A percentile compares a stretch with the other conserved stretches of the same genome.
These are phyloP conservation scores for Melitaea cinxia DNA, from an alignment of 1,140 invertebrate genomes.

Conservation along the genomic window DNA sequence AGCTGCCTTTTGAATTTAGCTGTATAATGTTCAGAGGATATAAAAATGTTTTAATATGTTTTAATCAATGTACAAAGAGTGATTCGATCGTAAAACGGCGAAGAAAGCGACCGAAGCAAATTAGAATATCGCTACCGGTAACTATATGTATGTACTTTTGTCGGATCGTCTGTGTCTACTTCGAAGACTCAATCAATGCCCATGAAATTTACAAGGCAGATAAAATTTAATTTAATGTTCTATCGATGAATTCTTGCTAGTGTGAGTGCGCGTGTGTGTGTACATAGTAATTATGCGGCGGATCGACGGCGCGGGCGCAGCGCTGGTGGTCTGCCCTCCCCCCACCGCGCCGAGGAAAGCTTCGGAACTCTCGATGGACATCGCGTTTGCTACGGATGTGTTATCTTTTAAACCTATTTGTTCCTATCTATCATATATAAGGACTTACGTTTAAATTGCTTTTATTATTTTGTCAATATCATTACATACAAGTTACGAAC, in stretches of 20 bases:
- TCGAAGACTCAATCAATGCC: constrained; percentile 69
- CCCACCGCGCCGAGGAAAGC: constrained; percentile 39
- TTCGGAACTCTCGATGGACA: constrained; percentile 54
- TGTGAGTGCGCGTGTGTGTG: constrained; percentile 57
- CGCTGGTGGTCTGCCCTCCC: constrained; percentile 65
- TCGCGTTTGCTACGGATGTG: constrained; percentile 42
- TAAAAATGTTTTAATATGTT: constrained; percentile 40
- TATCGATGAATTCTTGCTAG: constrained; percentile 51
- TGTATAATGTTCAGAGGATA: constrained; percentile 21
- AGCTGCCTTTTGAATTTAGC: constrained; percentile 13
- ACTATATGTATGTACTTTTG: constrained; percentile 38
- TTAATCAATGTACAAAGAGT: constrained; percentile 42
- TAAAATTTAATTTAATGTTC: constrained; percentile 75
- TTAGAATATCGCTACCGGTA: constrained; percentile 61
- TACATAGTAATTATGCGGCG: constrained; percentile 77
- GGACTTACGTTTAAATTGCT: constrained; percentile 11
- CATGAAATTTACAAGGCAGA: constrained; percentile 77
- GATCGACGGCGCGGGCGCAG: constrained; percentile 63
- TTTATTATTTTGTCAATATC: constrained; percentile 1
- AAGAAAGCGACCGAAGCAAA: constrained; percentile 50
- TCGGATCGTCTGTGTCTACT: constrained; percentile 41
- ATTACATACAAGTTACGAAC: neutral
- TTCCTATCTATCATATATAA: constrained; percentile 30
- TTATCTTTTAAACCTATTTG: constrained; percentile 34
- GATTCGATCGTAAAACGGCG: constrained; percentile 51